Evolutionary conservation across 1,140 invertebrate species (phyloP).

Genomic region (Camponotus floridanus): DNA sequence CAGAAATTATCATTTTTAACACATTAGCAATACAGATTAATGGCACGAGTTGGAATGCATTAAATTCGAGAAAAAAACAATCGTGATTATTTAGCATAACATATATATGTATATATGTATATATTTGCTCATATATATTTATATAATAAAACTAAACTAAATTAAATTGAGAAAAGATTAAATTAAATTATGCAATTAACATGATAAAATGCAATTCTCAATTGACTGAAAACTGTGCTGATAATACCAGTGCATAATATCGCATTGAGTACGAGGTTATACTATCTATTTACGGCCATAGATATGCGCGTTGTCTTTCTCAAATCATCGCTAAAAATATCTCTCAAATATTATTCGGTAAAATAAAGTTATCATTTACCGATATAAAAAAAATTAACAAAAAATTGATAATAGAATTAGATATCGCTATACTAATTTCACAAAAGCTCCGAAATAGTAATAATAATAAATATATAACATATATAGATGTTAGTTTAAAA

Average conservation of each 20-base stretch:
- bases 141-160: constrained; percentile 42
- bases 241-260: constrained; percentile 25
- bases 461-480: too few relatives aligned
- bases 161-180: background rate
- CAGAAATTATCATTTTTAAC: background rate
- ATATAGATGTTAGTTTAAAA: too few relatives aligned
- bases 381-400: background rate
- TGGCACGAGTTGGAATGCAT: constrained; percentile 39
- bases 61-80: constrained; percentile 19
- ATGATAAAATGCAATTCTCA: constrained; percentile 35
- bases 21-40: constrained; percentile 18
- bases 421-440: background rate
- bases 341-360: background rate
- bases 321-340: constrained; percentile 36
- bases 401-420: background rate
- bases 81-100: constrained; percentile 4
- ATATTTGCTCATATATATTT: background rate
- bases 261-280: constrained; percentile 34
- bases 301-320: constrained; percentile 19
- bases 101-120: background rate
- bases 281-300: constrained; percentile 59
- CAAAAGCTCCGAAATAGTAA: background rate
- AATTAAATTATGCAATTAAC: constrained; percentile 23
- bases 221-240: constrained; percentile 17
- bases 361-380: constrained; percentile 32